A percentile compares a stretch with the other conserved stretches of the same genome.
Evolutionary conservation across 1,140 invertebrate genomes (phyloP).

Genomic region (Chironomus tepperi): DNA sequence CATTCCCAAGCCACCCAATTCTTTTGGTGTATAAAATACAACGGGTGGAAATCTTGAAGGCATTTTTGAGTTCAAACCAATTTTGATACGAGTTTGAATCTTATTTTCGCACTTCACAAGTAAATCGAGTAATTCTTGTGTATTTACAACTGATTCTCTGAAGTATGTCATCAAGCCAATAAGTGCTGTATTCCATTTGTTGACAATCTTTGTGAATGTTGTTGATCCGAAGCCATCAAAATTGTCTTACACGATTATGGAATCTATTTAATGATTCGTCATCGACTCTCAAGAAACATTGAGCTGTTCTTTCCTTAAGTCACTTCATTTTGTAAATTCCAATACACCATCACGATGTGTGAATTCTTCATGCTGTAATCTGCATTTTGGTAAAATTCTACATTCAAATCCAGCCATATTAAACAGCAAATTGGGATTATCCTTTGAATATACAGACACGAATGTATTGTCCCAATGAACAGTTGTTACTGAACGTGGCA

Average conservation of each 20-base stretch:
- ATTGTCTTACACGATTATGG: slow-evolving; percentile 98
- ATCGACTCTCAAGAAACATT: slow-evolving; percentile 96
- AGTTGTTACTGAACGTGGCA: slow-evolving; percentile 95
- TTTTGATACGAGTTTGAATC: slow-evolving; percentile 99
- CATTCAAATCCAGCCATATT: slow-evolving; percentile 99
- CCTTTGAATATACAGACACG: slow-evolving; percentile 98
- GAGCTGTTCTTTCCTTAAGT: slow-evolving; percentile 98
- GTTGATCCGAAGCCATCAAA: slow-evolving; percentile 99
- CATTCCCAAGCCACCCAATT: slow-evolving; percentile 94
- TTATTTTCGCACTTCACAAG: slow-evolving; percentile 99
- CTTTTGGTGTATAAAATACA: slow-evolving; percentile 99
- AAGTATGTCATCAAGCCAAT: slow-evolving; percentile 99
- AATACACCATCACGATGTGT: slow-evolving; percentile 96
- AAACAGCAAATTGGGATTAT: slow-evolving; percentile 98
- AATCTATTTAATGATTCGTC: slow-evolving; percentile 95
- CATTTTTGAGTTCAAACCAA: slow-evolving; percentile 99
- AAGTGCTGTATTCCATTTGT: slow-evolving; percentile 99
- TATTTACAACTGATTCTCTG: slow-evolving; percentile 97
- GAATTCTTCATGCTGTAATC: slow-evolving; percentile 93
- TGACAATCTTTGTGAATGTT: slow-evolving; percentile 99
- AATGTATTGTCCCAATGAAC: slow-evolving; percentile 99
- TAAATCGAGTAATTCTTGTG: slow-evolving; percentile 93
- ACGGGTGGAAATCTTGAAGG: slow-evolving; percentile 98
- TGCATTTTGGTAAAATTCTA: slow-evolving; percentile 94
- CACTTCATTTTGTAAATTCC: slow-evolving; percentile 99